Percentiles rank a stretch among this genome's conserved stretches.
These are phyloP conservation scores for Achatina immaculata DNA, from an alignment of 1,140 invertebrate species.

Conservation along the genomic window DNA sequence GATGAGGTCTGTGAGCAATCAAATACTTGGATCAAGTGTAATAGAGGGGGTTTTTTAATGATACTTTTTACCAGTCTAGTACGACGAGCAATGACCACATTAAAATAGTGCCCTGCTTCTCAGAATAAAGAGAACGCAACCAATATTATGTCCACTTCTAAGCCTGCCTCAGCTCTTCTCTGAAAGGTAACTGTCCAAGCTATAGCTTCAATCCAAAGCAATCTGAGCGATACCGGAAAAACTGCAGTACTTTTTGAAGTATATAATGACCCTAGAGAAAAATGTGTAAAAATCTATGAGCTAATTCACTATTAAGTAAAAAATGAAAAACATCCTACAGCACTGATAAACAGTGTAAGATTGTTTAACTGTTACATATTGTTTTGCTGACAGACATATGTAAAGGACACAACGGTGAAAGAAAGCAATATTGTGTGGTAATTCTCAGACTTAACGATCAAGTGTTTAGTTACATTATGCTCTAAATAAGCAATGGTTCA, in stretches of 20 bases:
- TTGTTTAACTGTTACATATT: no score
- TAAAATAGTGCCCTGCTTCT: not conserved
- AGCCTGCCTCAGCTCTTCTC: not conserved
- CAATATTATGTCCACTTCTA: not conserved
- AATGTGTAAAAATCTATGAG: not conserved
- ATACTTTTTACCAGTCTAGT: no score
- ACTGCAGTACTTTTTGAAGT: constrained; percentile 46
- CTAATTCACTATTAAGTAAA: no score
- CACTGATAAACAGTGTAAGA: no score
- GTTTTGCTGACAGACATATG: no score
- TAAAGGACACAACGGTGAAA: no score
- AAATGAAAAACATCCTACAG: no score
- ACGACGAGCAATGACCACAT: no score
- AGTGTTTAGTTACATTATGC: no score
- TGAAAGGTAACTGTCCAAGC: not conserved
- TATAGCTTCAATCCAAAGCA: constrained; percentile 27
- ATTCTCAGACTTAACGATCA: no score
- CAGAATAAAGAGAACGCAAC: not conserved
- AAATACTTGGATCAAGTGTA: not conserved
- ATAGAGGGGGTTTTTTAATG: not conserved
- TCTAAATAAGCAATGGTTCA: no score
- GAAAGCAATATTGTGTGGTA: no score
- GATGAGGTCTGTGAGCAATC: not conserved
- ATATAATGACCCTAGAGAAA: constrained; percentile 43
- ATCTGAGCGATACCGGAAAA: constrained; percentile 29